These are phyloP conservation scores for Pandemis cinnamomeana DNA, from an alignment of 2,888 invertebrate genomes.

Conservation along the genomic window DNA sequence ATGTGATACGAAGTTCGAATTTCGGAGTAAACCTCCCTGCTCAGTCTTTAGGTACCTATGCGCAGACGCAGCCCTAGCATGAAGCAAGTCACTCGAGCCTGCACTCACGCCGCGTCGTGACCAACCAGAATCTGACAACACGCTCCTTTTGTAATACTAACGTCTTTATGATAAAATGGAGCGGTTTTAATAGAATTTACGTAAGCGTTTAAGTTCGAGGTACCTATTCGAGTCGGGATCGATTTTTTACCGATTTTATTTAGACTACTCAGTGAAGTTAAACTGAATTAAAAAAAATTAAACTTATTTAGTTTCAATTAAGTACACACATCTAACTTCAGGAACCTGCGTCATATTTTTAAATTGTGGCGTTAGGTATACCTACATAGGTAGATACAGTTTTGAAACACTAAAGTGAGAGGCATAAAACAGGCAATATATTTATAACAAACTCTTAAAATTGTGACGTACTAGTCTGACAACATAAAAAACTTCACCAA, in stretches of 20 bases:
- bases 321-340: not conserved
- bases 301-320: too few species aligned
- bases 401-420: not conserved
- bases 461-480: conserved; percentile 12
- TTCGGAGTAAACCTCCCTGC: not conserved
- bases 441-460: conserved; percentile 2
- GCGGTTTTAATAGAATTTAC: conserved; percentile 41
- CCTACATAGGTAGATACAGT: too few species aligned
- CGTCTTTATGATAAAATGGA: conserved; percentile 46
- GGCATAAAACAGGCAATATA: not conserved
- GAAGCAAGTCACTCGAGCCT: conserved; percentile 36
- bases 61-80: conserved; percentile 5
- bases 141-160: conserved; percentile 43
- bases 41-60: conserved; percentile 14
- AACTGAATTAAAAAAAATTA: too few species aligned
- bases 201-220: conserved; percentile 11
- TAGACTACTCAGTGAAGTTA: not conserved
- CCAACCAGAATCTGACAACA: conserved; percentile 53
- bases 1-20: too few species aligned
- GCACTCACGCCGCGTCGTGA: conserved; percentile 54
- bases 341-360: not conserved
- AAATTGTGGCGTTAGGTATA: too few species aligned
- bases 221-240: not conserved
- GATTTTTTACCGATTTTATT: not conserved
- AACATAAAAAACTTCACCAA: conserved; percentile 47